Conservation (phyloP, 2,888 invertebrate genomes). For the Andrena haemorrhoa region DNA sequence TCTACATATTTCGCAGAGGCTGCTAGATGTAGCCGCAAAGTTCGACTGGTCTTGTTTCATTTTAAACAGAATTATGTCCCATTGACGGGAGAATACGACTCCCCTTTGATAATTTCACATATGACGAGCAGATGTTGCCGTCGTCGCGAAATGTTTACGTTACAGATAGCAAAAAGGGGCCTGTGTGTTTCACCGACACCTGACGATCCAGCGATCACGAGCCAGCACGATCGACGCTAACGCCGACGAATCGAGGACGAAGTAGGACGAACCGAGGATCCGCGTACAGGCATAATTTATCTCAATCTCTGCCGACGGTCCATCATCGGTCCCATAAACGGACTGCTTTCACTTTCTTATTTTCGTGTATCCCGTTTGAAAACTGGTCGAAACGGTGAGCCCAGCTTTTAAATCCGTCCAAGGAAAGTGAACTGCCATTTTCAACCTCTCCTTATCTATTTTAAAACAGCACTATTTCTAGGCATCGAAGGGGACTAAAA, state of each 20-base stretch:
- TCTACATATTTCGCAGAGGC: no score
- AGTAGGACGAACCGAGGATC: neutral
- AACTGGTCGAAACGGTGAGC: neutral
- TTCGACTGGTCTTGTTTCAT: neutral
- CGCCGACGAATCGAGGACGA: neutral
- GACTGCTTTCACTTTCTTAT: conserved; percentile 25
- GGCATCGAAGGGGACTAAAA: no score
- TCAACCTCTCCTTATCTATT: no score
- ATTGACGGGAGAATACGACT: neutral
- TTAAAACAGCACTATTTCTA: no score
- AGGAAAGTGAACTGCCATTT: no score
- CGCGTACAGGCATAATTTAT: neutral
- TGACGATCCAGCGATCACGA: conserved; percentile 37
- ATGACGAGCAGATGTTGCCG: conserved; percentile 69
- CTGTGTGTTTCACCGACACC: conserved; percentile 49
- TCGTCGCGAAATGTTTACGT: conserved; percentile 55
- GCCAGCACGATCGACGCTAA: neutral
- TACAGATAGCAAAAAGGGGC: conserved; percentile 30
- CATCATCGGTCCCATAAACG: neutral
- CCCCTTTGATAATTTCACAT: conserved; percentile 40
- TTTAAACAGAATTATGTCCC: neutral
- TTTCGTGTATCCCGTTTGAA: conserved; percentile 12
- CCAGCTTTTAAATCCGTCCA: no score
- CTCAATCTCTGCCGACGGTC: neutral
- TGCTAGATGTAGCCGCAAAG: neutral